These are phyloP conservation scores for Hippocampus kuda DNA, from an alignment of 2,797 vertebrate genomes.

Conservation along the genomic window DNA sequence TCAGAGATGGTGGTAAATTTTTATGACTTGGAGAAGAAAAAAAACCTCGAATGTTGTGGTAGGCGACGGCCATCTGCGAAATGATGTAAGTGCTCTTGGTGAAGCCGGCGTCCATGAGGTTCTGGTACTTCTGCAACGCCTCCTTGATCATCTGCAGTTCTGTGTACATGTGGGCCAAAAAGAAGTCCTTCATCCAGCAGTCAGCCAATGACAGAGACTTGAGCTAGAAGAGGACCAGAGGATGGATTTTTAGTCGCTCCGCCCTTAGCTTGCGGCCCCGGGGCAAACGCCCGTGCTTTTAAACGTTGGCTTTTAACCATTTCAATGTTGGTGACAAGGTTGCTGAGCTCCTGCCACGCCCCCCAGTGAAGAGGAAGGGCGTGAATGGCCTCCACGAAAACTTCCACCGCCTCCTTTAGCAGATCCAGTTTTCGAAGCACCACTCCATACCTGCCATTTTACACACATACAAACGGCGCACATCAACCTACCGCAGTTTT, in stretches of 20 bases:
- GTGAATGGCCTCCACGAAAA: constrained; percentile 92
- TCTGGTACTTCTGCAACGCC: constrained; percentile 94
- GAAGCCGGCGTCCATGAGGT: constrained; percentile 92
- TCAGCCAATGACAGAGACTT: constrained; percentile 94
- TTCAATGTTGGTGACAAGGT: constrained; percentile 95
- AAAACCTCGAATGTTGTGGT: constrained; percentile 95
- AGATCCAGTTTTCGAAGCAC: constrained; percentile 93
- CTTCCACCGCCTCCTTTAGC: constrained; percentile 90
- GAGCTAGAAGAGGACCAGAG: constrained; percentile 60
- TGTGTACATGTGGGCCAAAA: constrained; percentile 97
- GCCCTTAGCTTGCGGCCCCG: background rate
- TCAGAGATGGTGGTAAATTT: background rate
- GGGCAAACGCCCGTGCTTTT: background rate
- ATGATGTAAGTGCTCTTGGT: constrained; percentile 98
- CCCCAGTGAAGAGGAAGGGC: constrained; percentile 94
- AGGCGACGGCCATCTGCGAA: constrained; percentile 96
- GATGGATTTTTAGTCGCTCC: background rate
- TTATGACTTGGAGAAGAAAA: background rate
- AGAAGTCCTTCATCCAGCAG: constrained; percentile 98
- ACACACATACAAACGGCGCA: constrained; percentile 3
- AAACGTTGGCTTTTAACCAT: constrained; percentile 49
- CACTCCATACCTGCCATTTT: constrained; percentile 80
- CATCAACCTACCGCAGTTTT: background rate
- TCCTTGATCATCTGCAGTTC: constrained; percentile 98
- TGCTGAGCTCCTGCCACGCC: constrained; percentile 95